Evolutionary conservation across 1,140 invertebrate species (phyloP), one percentile per base, ranked within the genome.

Genomic region (Arion vulgaris): DNA sequence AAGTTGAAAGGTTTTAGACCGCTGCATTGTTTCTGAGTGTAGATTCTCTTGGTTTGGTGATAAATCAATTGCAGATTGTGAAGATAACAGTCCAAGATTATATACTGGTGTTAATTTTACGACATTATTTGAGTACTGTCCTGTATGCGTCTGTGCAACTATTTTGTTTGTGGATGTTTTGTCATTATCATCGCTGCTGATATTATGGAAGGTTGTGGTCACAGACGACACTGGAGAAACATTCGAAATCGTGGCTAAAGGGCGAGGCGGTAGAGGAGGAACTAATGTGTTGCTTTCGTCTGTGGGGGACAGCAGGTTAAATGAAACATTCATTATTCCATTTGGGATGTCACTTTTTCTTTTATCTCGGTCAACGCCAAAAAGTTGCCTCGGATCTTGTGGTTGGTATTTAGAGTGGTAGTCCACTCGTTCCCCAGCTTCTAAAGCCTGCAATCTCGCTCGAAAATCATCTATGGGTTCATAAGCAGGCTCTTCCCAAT

Each of bases 401-500:
- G 86, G 85, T 13, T 82, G 73, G 79, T 87, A 87, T 73, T 85
- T 83, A 5, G 28, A 32, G 28, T 82, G 83, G 62, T 80, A 79
- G 73, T n/a, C 81, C 17, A 86, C 80, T 32, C 81, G 49, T 77
- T 89, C 82, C 26, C 89, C 88, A 34, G 85, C 78, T 28, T 90
- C 88, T 13, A 91, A 38, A 53, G 87, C 85, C 32, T 82, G 82
- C 15, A 91, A 66, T 15, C 90, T 82, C 15, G 88, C 86, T 53
- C 86, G 84, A 49, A 91, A 89, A 19, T 91, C 86, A 49, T 89
- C 89, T 79, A 91, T 78, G 0, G 88, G 87, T 83, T 91, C 89
- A 79, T 91, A 92, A 34, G 88, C 90, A 17, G 91, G 91, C 73
- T 91, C 91, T 77, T 92, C 91, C 85, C 88, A 92, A 82, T 89